Evolutionary conservation across 2,797 vertebrate genomes (phyloP), one percentile per base, ranked within the genome.

Genomic region (Pachyuromys duprasi): DNA sequence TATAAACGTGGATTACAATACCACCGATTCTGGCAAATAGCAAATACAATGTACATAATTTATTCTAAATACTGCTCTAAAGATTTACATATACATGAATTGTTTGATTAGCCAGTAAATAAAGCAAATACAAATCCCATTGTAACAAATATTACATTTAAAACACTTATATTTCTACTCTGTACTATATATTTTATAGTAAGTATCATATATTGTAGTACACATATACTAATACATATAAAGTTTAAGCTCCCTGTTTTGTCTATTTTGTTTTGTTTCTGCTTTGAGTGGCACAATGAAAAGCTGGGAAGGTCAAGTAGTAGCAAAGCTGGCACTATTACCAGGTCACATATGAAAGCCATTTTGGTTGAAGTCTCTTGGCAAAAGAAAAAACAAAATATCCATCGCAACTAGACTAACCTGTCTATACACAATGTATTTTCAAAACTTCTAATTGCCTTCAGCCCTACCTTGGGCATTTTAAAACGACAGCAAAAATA

Each of bases 21-120:
- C 60, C 42, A 90, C 14, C 93, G 31, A 93, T 76, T 90, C 24
- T 89, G 28, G 24, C 3, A 96, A 78, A 89, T 31, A 87, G 69
- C 8, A 42, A 93, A 90, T 83, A 91, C 62, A 89, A 95, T 87
- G 91, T 91, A 86, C 14, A 78, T 31, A 82, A 31, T 36, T 90
- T 63, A 69, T 18, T 33, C 39, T n/a, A 92, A 95, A 87, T 83
- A 90, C 3, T 81, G 12, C 70, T 87, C 31, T 12, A 95, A 39
- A 93, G n/a, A 90, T 75, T 94, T 95, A 92, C 89, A 62, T 90
- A 92, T 65, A 94, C 65, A 92, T 82, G 63, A 86, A 92, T 72
- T 94, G 42, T 86, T 88, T 82, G 8, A 94, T 63, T 13, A 93
- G 14, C 93, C 33, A 81, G 53, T 57, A 95, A 96, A 90, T 72